Evolutionary conservation across 2,888 invertebrate species (phyloP).

Genomic region (Vandiemenella viatica): DNA sequence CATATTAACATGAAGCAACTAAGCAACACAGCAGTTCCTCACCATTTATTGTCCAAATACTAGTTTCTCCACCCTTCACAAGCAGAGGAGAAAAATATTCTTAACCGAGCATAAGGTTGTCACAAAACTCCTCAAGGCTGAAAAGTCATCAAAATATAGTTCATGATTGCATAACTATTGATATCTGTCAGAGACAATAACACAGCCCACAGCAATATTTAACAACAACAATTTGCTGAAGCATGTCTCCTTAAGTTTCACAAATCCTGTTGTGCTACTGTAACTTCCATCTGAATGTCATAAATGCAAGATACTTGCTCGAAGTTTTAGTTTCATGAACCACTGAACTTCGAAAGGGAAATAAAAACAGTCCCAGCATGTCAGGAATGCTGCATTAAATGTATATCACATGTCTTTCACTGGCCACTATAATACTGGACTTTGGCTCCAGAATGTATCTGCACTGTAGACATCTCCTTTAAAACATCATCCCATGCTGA

Average conservation of each 20-base stretch:
- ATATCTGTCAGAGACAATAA: too few species aligned
- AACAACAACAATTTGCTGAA: background rate
- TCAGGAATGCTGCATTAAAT: background rate
- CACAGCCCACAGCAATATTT: background rate
- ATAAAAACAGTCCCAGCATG: background rate
- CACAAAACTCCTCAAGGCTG: too few species aligned
- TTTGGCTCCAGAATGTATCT: slow-evolving; percentile 30
- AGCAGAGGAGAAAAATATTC: too few species aligned
- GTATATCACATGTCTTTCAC: slow-evolving; percentile 21
- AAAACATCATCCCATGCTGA: slow-evolving; percentile 63
- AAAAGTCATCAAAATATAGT: too few species aligned
- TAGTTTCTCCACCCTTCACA: too few species aligned
- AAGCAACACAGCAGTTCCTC: too few species aligned
- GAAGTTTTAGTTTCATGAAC: background rate
- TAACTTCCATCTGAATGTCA: background rate
- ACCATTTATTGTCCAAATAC: too few species aligned
- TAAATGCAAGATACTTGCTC: background rate
- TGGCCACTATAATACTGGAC: slow-evolving; percentile 44
- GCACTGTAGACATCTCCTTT: slow-evolving; percentile 23
- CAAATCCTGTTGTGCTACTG: background rate
- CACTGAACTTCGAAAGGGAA: background rate
- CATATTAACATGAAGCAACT: too few species aligned
- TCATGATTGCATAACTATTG: too few species aligned
- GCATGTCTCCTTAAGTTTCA: background rate
- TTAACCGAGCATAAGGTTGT: too few species aligned